phyloP scores from a whole-genome alignment of 2,113 vertebrate species.

The Misgurnus anguillicaudatus region DNA sequence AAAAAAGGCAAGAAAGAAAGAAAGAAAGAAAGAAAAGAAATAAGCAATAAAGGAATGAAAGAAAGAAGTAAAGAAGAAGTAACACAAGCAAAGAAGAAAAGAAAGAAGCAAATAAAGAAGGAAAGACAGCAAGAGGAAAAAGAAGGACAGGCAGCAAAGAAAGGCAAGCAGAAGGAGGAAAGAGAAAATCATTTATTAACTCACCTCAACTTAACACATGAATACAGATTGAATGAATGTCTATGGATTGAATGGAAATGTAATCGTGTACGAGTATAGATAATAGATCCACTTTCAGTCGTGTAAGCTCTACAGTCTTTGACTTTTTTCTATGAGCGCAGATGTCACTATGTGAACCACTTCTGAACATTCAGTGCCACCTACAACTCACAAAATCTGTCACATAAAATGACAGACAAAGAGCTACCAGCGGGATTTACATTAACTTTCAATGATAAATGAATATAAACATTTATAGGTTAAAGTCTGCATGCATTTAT shows the following conservation, averaged over 20 bases:
- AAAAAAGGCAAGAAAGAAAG: no score
- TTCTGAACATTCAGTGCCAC: constrained; percentile 13
- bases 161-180: no score
- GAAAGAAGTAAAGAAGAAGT: no score
- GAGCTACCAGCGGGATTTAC: no score
- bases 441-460: background rate
- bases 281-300: background rate
- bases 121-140: no score
- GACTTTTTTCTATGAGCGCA: background rate
- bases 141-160: no score
- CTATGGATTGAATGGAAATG: background rate
- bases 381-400: constrained; percentile 10
- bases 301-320: background rate
- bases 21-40: no score
- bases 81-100: background rate
- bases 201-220: no score
- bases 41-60: no score
- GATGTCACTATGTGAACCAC: background rate
- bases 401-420: constrained; percentile 18
- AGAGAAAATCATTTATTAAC: no score
- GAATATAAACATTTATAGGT: background rate
- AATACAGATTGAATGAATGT: background rate
- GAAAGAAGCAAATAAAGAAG: background rate
- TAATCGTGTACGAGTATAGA: background rate
- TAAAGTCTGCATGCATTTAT: background rate